A percentile compares a stretch with the other conserved stretches of the same genome.
These are phyloP conservation scores for Tachysurus vachellii DNA, from an alignment of 2,113 vertebrate species.

Conservation along the genomic window DNA sequence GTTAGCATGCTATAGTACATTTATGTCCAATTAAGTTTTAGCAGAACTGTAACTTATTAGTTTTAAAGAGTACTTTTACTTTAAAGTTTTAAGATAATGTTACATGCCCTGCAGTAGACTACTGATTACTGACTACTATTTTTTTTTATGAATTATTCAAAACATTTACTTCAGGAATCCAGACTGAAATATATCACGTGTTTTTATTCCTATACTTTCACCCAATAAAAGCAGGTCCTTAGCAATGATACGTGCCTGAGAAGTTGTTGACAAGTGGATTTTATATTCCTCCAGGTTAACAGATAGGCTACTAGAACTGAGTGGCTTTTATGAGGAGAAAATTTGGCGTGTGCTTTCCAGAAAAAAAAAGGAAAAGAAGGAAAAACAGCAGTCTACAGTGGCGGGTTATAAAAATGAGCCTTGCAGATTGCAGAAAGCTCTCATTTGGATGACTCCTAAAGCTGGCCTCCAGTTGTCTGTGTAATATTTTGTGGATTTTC, in stretches of 20 bases:
- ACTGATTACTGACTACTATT: not conserved
- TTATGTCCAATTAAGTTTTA: not conserved
- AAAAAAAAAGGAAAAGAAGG: conserved; percentile 53
- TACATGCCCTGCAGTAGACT: not conserved
- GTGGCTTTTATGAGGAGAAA: conserved; percentile 59
- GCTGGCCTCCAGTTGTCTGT: conserved; percentile 8
- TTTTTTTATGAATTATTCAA: too few relatives aligned
- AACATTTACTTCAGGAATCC: not conserved
- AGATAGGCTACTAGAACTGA: conserved; percentile 51
- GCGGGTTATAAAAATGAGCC: conserved; percentile 45
- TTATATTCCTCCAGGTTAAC: conserved; percentile 46
- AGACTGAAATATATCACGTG: not conserved
- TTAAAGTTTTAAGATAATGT: not conserved
- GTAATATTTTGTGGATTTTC: conserved; percentile 5
- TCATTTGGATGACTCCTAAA: conserved; percentile 34
- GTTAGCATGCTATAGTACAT: not conserved
- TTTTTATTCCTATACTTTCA: not conserved
- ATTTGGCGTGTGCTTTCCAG: conserved; percentile 58
- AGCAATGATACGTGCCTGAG: not conserved
- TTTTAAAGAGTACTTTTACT: too few relatives aligned
- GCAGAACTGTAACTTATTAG: not conserved
- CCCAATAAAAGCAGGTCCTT: not conserved
- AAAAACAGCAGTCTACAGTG: conserved; percentile 53
- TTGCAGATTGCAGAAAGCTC: conserved; percentile 50
- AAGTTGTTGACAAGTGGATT: conserved; percentile 35